Conservation (phyloP, 2,888 invertebrate genomes). For the Campaea margaritaria region DNA sequence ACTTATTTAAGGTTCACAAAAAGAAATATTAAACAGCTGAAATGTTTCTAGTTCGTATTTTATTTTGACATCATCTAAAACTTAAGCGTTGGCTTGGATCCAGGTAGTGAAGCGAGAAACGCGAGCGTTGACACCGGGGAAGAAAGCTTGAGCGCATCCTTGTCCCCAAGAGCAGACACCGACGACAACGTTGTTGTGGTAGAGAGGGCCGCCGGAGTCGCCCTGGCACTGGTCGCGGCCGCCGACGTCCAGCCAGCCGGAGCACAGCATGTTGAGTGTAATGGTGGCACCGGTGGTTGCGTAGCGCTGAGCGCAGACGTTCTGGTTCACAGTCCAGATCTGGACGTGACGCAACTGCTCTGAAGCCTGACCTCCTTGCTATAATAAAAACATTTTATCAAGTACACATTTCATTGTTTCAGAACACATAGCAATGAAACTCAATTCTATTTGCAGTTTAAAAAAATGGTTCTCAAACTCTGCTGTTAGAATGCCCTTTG, state of each 20-base stretch:
- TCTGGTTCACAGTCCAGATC: conserved; percentile 54
- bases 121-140: conserved; percentile 13
- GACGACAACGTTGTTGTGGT: conserved; percentile 48
- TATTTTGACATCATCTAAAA: not conserved
- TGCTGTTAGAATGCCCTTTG: too few species aligned
- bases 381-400: not conserved
- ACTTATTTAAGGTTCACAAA: too few species aligned
- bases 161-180: conserved; percentile 51
- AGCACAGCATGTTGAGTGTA: conserved; percentile 61
- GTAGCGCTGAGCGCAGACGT: conserved; percentile 47
- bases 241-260: conserved; percentile 63
- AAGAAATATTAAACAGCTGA: too few species aligned
- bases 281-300: conserved; percentile 33
- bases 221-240: conserved; percentile 70
- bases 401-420: not conserved
- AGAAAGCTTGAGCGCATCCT: conserved; percentile 25
- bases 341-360: conserved; percentile 55
- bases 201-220: conserved; percentile 67
- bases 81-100: conserved; percentile 15
- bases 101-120: conserved; percentile 5
- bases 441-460: not conserved
- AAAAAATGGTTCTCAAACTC: too few species aligned
- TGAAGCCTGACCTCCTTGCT: conserved; percentile 45
- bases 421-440: too few species aligned
- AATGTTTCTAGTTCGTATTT: not conserved